Conservation (phyloP, 2,888 invertebrate genomes). For the Augiades crinisus region DNA sequence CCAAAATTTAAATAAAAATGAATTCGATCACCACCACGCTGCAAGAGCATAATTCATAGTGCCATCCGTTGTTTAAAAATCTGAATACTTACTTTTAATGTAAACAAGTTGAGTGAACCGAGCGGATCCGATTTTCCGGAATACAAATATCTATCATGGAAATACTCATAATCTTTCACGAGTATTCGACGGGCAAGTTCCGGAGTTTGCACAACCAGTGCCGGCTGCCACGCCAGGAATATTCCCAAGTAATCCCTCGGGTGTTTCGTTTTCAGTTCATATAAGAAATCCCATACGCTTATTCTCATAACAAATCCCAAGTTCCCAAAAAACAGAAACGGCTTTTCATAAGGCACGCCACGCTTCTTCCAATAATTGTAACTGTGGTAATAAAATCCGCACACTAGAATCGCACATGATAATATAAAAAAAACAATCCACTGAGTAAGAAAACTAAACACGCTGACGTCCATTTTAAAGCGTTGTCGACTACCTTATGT, state of each 20-base stretch:
- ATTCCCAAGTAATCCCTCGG: constrained; percentile 54
- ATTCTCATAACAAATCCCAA: constrained; percentile 54
- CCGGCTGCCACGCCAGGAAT: constrained; percentile 53
- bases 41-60: no score
- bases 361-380: constrained; percentile 61
- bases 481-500: neutral
- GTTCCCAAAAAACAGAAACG: constrained; percentile 51
- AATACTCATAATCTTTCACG: constrained; percentile 52
- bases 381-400: constrained; percentile 41
- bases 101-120: constrained; percentile 60
- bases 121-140: constrained; percentile 51
- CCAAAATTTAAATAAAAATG: no score
- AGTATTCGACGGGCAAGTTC: constrained; percentile 53
- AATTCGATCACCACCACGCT: no score
- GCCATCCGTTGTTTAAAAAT: no score
- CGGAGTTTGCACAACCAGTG: constrained; percentile 53
- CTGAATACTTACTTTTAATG: constrained; percentile 47
- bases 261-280: constrained; percentile 43
- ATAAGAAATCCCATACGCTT: constrained; percentile 51
- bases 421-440: constrained; percentile 31
- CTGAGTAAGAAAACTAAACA: neutral
- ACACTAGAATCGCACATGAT: constrained; percentile 39
- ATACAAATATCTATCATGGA: constrained; percentile 52
- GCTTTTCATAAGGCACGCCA: constrained; percentile 53
- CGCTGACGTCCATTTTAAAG: constrained; percentile 5